Conservation (phyloP, 1,140 invertebrate genomes). For the Samia ricini region DNA sequence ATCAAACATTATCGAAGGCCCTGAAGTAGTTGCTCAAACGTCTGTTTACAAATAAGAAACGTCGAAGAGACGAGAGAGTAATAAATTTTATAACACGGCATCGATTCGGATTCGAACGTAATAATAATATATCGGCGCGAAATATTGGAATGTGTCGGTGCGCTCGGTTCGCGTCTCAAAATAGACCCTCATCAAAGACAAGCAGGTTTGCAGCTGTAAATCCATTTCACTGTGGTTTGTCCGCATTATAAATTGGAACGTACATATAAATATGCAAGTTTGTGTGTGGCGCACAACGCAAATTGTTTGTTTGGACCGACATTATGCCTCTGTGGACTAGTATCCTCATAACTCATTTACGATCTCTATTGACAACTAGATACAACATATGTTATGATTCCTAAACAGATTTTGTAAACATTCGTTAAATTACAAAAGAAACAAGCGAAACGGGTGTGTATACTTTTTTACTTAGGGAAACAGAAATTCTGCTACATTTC, state of each 20-base stretch:
- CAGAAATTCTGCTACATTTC: conserved; percentile 39
- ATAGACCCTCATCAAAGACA: conserved; percentile 77
- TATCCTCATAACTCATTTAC: conserved; percentile 57
- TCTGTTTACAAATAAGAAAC: conserved; percentile 75
- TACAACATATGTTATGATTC: conserved; percentile 31
- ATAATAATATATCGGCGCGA: conserved; percentile 75
- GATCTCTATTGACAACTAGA: conserved; percentile 66
- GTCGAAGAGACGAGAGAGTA: conserved; percentile 69
- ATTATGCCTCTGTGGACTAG: conserved; percentile 41
- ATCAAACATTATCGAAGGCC: conserved; percentile 72
- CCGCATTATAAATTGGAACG: conserved; percentile 73
- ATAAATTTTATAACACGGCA: conserved; percentile 75
- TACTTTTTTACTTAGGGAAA: conserved; percentile 8
- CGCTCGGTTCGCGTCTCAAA: conserved; percentile 68
- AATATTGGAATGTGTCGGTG: conserved; percentile 73
- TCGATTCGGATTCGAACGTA: conserved; percentile 72
- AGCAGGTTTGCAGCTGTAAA: conserved; percentile 77
- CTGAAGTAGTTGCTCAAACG: conserved; percentile 57
- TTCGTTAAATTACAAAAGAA: conserved; percentile 42
- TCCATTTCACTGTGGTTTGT: conserved; percentile 74
- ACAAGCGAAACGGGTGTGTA: too few species aligned
- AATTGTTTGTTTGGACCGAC: conserved; percentile 35
- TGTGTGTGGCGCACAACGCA: conserved; percentile 44
- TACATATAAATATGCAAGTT: conserved; percentile 40
- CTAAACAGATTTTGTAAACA: conserved; percentile 60